Conservation (phyloP, 2,888 invertebrate species). For the Leucozona laternaria region DNA sequence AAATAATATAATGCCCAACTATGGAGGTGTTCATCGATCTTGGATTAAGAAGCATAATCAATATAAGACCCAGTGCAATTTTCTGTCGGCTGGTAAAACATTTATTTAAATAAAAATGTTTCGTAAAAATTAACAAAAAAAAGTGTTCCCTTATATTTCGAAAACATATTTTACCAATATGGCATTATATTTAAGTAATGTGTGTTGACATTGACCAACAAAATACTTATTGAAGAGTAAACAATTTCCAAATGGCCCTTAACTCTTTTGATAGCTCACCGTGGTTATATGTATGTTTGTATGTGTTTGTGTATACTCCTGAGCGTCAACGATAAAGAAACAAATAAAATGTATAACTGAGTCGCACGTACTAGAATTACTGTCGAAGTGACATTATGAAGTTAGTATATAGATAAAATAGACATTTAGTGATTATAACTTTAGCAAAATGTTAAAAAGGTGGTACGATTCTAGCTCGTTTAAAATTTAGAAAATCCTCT, state of each 20-base stretch:
- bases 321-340: no score
- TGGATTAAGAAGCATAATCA: slow-evolving; percentile 54
- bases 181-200: slow-evolving; percentile 23
- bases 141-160: not conserved
- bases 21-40: slow-evolving; percentile 49
- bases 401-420: no score
- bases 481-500: no score
- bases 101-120: not conserved
- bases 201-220: slow-evolving; percentile 52
- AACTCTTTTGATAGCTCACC: not conserved
- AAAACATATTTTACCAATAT: not conserved
- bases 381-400: no score
- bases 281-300: no score
- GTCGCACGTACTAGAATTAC: no score
- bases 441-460: no score
- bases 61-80: slow-evolving; percentile 52
- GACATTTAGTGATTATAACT: no score
- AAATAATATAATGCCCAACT: slow-evolving; percentile 48
- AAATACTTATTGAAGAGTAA: not conserved
- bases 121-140: not conserved
- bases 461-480: no score
- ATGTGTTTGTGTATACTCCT: no score
- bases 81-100: slow-evolving; percentile 54
- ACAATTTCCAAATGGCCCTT: not conserved
- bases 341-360: no score